Conservation (phyloP, 2,888 invertebrate genomes). For the Lysandra coridon region DNA sequence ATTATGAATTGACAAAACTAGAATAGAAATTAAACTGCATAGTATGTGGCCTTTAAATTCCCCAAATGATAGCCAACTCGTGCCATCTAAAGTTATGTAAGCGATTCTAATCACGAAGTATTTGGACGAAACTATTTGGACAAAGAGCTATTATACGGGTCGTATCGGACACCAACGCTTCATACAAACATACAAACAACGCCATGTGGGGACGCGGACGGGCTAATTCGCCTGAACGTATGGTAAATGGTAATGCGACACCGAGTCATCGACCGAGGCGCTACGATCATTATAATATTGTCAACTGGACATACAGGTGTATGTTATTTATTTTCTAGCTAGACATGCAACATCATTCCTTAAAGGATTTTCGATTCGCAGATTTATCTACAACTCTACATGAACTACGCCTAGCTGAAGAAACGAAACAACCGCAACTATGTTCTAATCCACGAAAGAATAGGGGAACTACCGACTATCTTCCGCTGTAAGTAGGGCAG, state of each 20-base stretch:
- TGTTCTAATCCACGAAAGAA: background rate
- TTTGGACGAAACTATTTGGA: background rate
- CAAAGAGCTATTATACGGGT: background rate
- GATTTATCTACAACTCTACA: background rate
- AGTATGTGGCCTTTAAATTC: background rate
- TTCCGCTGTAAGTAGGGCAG: slow-evolving; percentile 14
- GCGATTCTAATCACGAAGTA: background rate
- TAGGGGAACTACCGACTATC: background rate
- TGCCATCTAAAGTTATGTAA: background rate
- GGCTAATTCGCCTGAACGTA: slow-evolving; percentile 42
- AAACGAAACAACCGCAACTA: background rate
- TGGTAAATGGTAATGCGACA: slow-evolving; percentile 54
- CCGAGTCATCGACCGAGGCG: slow-evolving; percentile 59
- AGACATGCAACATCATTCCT: background rate
- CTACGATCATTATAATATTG: slow-evolving; percentile 32
- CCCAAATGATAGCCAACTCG: slow-evolving; percentile 12
- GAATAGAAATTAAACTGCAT: background rate
- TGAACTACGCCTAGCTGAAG: background rate
- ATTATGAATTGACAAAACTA: background rate
- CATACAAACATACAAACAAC: slow-evolving; percentile 14
- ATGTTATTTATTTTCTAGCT: background rate
- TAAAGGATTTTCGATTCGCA: background rate
- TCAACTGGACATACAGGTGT: slow-evolving; percentile 31
- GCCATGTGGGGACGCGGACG: slow-evolving; percentile 37
- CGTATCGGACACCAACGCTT: background rate